Conservation (phyloP, 2,888 invertebrate species). For the Cheilosia variabilis region DNA sequence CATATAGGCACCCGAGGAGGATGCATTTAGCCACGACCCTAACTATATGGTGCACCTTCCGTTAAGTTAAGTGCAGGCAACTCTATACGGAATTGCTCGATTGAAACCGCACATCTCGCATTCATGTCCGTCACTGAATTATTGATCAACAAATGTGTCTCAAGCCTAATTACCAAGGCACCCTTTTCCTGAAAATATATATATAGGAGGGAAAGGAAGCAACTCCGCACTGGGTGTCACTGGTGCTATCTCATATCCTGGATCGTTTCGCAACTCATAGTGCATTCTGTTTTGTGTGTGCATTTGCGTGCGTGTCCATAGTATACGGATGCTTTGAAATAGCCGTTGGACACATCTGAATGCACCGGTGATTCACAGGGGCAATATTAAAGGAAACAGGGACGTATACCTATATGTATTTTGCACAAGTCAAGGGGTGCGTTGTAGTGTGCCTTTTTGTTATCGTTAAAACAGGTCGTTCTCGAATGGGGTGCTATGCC, state of each 20-base stretch:
- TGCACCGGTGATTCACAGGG: slow-evolving; percentile 66
- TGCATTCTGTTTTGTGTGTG: slow-evolving; percentile 34
- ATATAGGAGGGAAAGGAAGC: neutral
- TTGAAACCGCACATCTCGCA: slow-evolving; percentile 48
- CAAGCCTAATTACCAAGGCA: slow-evolving; percentile 61
- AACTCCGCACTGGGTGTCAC: neutral
- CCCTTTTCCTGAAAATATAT: slow-evolving; percentile 9
- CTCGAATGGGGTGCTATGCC: neutral
- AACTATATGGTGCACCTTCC: neutral
- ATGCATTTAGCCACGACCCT: neutral
- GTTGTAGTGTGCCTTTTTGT: neutral
- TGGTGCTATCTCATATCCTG: slow-evolving; percentile 48
- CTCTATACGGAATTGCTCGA: slow-evolving; percentile 41
- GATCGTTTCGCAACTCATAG: slow-evolving; percentile 55
- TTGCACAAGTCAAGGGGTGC: slow-evolving; percentile 6
- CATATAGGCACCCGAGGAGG: neutral
- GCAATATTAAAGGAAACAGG: slow-evolving; percentile 53
- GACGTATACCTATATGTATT: neutral
- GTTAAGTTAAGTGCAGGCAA: slow-evolving; percentile 4
- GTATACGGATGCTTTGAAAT: slow-evolving; percentile 50
- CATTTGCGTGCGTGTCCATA: slow-evolving; percentile 50
- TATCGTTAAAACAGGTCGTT: neutral
- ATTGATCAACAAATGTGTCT: slow-evolving; percentile 72
- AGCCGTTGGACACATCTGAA: slow-evolving; percentile 67
- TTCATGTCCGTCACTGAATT: slow-evolving; percentile 60